Conservation (phyloP, 2,797 vertebrate species). For the Hemitrygon akajei region DNA sequence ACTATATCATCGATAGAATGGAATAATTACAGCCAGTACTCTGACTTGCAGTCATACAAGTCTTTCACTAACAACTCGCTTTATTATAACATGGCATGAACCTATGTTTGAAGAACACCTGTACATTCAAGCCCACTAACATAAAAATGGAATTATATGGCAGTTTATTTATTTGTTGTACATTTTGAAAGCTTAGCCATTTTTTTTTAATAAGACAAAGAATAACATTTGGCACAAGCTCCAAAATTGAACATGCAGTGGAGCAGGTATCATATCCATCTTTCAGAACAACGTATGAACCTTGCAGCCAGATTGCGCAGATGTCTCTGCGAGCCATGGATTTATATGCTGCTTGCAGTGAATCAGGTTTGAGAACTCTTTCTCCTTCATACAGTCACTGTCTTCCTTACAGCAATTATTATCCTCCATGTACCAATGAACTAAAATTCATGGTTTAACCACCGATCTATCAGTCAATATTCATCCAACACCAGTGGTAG, state of each 20-base stretch:
- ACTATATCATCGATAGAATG: neutral
- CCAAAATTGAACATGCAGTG: neutral
- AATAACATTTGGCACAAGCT: neutral
- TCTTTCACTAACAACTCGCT: neutral
- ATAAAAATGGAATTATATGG: neutral
- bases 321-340: neutral
- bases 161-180: neutral
- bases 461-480: neutral
- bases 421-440: constrained; percentile 18
- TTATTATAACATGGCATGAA: neutral
- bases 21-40: neutral
- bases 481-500: neutral
- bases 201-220: neutral
- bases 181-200: neutral
- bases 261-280: neutral
- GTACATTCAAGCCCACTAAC: neutral
- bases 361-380: neutral
- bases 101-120: neutral
- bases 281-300: neutral
- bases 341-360: neutral
- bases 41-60: neutral
- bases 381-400: neutral
- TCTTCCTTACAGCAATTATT: neutral
- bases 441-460: constrained; percentile 24
- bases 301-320: neutral